These are phyloP conservation scores for Myathropa florea DNA, from an alignment of 2,888 invertebrate species.

Conservation along the genomic window DNA sequence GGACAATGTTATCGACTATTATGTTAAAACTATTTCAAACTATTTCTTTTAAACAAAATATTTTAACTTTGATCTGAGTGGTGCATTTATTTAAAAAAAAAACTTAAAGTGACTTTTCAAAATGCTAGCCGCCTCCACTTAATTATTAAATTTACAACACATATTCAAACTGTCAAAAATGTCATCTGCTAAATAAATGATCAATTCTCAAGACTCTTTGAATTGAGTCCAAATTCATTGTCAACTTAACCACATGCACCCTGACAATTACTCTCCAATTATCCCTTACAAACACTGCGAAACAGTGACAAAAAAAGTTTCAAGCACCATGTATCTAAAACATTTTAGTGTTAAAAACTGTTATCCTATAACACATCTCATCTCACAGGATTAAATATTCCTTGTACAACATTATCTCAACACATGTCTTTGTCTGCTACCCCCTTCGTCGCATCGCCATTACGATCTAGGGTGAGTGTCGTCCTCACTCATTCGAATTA, in stretches of 20 bases:
- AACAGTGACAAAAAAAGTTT: constrained; percentile 6
- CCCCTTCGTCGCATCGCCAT: constrained; percentile 15
- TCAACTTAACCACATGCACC: constrained; percentile 18
- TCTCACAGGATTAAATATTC: constrained; percentile 60
- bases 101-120: too few relatives aligned
- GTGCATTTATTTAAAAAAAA: too few relatives aligned
- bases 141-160: too few relatives aligned
- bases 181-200: neutral
- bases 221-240: neutral
- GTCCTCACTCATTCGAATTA: constrained; percentile 25
- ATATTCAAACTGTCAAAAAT: neutral
- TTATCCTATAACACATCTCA: constrained; percentile 62
- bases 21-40: too few relatives aligned
- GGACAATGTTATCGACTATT: too few relatives aligned
- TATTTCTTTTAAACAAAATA: too few relatives aligned
- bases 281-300: neutral
- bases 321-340: neutral
- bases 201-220: neutral
- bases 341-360: constrained; percentile 39
- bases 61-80: too few relatives aligned
- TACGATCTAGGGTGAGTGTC: neutral
- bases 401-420: constrained; percentile 57
- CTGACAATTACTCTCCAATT: neutral
- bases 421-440: constrained; percentile 59
- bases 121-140: too few relatives aligned